Base-by-base conservation (phyloP, 2,113 vertebrate species). In the Chloropsis hardwickii region DNA sequence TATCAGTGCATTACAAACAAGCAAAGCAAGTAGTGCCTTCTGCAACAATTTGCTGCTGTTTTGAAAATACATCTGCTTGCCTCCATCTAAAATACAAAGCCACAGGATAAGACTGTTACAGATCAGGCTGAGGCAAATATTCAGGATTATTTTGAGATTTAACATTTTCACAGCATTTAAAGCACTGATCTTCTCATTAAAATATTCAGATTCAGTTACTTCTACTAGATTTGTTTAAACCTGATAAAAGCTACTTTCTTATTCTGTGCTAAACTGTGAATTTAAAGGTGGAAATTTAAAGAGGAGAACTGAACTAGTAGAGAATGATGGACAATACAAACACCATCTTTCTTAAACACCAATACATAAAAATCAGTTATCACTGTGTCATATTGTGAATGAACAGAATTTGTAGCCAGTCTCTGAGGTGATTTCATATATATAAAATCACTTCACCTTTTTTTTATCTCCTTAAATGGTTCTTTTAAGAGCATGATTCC, bases 401-500 rank as follows among this genome's bases (percentile, higher is more conserved):
- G 62, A 95, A 69, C 31, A 95, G 61, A 10, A 92, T 96, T 94
- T 94, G 60, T 91, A 96, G 96, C 97, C 69, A 95, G 81, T 48
- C 65, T 94, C 51, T 72, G 56, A 80, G 62, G 66, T 95, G 78
- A 97, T 96, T 54, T 86, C 76, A 57, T 67, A 65, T 45, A 47
- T 90, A 92, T 64, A 96, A 97, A 97, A 95, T 83, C 78, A 85
- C n/a, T 42, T 97, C 82, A 87, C 82, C 31, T 96, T 96, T 96
- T 95, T 86, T 86, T 96, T 37, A 45, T 91, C 61, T 73, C 24
- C 87, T 91, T 51, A 94, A 96, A 92, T 81, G 70, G 53, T 95
- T 91, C 87, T 94, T 97, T 97, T 86, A 97, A 97, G 82, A 97
- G 81, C 81, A 94, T 47, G 93, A 81, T 78, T 94, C 93, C 90